These are phyloP conservation scores for Lerista edwardsae DNA, from an alignment of 2,797 vertebrate species.

Conservation along the genomic window DNA sequence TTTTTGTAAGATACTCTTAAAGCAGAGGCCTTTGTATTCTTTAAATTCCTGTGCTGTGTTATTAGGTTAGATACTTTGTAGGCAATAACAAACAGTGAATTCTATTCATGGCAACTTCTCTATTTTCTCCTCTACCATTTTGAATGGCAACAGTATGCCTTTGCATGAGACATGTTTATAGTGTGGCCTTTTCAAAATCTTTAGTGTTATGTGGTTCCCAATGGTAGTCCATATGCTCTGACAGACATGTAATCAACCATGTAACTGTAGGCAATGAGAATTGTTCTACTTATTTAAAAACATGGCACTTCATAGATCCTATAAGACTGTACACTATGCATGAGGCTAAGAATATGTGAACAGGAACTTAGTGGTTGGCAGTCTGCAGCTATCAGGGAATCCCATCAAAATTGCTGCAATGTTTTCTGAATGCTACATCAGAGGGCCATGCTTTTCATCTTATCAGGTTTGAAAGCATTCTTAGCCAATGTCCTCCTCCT, in stretches of 20 bases:
- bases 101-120: not conserved
- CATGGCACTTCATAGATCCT: conserved; percentile 40
- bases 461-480: conserved; percentile 14
- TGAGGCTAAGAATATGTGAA: not conserved
- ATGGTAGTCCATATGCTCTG: conserved; percentile 49
- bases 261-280: conserved; percentile 48
- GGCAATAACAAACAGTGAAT: not conserved
- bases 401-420: conserved; percentile 19
- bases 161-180: not conserved
- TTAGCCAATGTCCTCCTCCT: not conserved
- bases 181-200: not conserved
- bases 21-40: not conserved
- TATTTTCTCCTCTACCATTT: not conserved
- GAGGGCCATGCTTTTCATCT: not conserved
- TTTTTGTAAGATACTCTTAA: not conserved
- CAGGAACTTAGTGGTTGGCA: conserved; percentile 6
- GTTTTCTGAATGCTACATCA: conserved; percentile 26
- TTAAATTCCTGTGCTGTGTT: not conserved
- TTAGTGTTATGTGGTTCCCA: conserved; percentile 44
- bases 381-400: conserved; percentile 29
- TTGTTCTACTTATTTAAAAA: conserved; percentile 61
- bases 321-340: conserved; percentile 39
- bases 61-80: not conserved
- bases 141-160: not conserved
- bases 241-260: conserved; percentile 64